Base-by-base conservation (phyloP, 92 coral and sea anemone genomes). In the Blastomussa wellsi region DNA sequence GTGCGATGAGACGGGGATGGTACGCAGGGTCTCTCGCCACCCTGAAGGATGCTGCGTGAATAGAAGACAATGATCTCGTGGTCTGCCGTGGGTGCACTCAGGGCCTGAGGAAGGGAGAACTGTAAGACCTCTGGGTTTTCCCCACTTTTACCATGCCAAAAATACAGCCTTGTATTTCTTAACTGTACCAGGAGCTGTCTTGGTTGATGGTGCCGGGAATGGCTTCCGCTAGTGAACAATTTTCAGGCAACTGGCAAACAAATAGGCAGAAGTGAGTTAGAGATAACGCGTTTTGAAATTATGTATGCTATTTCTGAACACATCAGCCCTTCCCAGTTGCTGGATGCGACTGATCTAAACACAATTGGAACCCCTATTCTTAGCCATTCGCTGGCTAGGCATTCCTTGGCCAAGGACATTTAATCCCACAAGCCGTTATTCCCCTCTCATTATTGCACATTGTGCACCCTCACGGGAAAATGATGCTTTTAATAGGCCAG, bases 21-120 rank as follows among this genome's bases (percentile, higher is more conserved):
- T 69, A 33, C 32, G 2, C 73, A 76, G 4, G 44, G 51, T 53
- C 74, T 84, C n/a, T 48, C 4, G 74, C 87, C 28, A 72, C 39
- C 10, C 80, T 17, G 33, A 70, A 33, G 74, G 19, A n/a, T 70
- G 74, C 76, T 33, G 76, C 52, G 29, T 72, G 76, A 51, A 37
- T 72, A 7, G 76, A 72, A 13, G 83, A n/a, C n/a, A n/a, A n/a
- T n/a, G n/a, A n/a, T n/a, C n/a, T n/a, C n/a, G n/a, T 75, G 3
- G 38, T 55, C 78, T 66, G 28, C 57, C 77, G 2, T 7, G 66
- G 83, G 24, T 60, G 73, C 47, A 75, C 32, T 77, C 88, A 19
- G 78, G 55, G 14, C 82, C 82, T 22, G 87, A 33, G 19, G 88
- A n/a, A n/a, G 88, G 88, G 3, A 84, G 76, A 64, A 42, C 74